Evolutionary conservation across 2,797 vertebrate genomes (phyloP).

Genomic region (Ptychobarbus kaznakovi): DNA sequence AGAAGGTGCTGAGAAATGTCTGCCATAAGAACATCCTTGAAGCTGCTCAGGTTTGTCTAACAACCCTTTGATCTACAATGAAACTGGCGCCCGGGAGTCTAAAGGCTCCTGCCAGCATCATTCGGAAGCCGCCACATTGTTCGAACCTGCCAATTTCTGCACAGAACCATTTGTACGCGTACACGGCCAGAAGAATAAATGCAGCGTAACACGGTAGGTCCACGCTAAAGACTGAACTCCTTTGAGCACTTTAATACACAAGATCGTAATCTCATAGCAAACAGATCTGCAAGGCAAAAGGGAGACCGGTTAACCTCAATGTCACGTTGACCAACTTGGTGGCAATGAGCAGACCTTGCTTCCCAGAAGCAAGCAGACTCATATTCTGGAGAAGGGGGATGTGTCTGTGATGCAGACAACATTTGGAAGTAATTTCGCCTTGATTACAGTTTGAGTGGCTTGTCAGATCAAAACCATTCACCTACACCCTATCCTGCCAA

Average conservation of each 20-base stretch:
- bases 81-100: conserved; percentile 36
- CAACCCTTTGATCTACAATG: conserved; percentile 49
- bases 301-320: conserved; percentile 7
- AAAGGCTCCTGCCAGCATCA: conserved; percentile 34
- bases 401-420: conserved; percentile 63
- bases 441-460: conserved; percentile 71
- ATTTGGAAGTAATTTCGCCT: conserved; percentile 75
- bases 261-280: background rate
- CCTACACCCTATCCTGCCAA: conserved; percentile 54
- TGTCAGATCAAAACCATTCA: conserved; percentile 72
- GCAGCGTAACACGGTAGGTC: conserved; percentile 39
- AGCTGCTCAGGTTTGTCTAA: conserved; percentile 10
- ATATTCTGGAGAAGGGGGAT: conserved; percentile 57
- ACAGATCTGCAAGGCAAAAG: conserved; percentile 13
- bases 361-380: conserved; percentile 55
- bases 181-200: conserved; percentile 59
- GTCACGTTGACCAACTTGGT: conserved; percentile 6
- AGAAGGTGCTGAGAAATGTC: conserved; percentile 13
- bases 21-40: background rate
- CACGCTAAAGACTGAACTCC: conserved; percentile 65
- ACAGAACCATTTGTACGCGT: conserved; percentile 46
- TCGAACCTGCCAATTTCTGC: conserved; percentile 61
- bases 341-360: conserved; percentile 34
- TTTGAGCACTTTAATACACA: conserved; percentile 16
- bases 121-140: conserved; percentile 35